Evolutionary conservation across 2,888 invertebrate genomes (phyloP), one percentile per base, ranked within the genome.

Genomic region (Philereme transversata): DNA sequence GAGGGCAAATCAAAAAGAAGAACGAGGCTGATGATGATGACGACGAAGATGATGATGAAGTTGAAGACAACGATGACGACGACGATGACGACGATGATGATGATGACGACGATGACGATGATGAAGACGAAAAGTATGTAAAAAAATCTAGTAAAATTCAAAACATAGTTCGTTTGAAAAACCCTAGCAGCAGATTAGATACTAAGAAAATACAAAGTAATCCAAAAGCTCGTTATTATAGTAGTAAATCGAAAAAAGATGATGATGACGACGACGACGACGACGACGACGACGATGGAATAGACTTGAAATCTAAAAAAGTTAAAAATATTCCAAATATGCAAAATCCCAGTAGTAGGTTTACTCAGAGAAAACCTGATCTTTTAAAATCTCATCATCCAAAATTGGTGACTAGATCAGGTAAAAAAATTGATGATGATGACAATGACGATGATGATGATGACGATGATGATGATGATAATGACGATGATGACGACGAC

Each of bases 71-170:
- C n/a, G 75, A 80, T 5, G 75, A 63, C 0, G 64, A 69, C 5
- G 61, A 58, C 0, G 62, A 75, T 3, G 72, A 78, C 0, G 79
- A 91, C 7, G 88, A 93, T 6, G 87, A 93, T 1, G 86, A 93
- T 0, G 86, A 93, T 11, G 88, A 93, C 11, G 88, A 93, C n/a
- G 86, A 93, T 5, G 87, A 93, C 2, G 87, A 93, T 1, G 85
- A 93, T 0, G 83, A 88, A 5, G 84, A 90, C 70, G 78, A 85
- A 86, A 93, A 43, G 22, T 57, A 88, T 90, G 4, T 67, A 68
- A 59, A 74, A 75, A 57, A 78, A 66, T 40, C 72, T 62, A 49
- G n/a, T 52, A 64, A 76, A 67, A 72, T 75, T 5, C 75, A 71
- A 73, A 81, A 69, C 58, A 73, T 77, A 45, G 51, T 78, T 53